Conservation (phyloP, 2,113 vertebrate genomes). For the Numida meleagris region DNA sequence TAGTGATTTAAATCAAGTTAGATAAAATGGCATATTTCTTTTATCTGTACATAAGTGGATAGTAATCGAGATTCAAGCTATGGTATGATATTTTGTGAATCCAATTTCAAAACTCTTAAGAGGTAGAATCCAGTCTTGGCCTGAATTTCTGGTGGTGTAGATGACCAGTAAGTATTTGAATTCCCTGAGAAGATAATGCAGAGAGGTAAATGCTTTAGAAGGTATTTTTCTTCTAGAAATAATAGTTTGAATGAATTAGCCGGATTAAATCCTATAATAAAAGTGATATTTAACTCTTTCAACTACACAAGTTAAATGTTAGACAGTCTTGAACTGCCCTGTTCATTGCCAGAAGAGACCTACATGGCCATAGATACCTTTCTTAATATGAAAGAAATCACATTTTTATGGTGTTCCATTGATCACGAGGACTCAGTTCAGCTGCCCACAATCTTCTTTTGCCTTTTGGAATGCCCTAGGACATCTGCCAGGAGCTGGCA, state of each 20-base stretch:
- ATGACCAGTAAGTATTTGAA: not conserved
- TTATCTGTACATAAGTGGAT: not conserved
- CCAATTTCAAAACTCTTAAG: not conserved
- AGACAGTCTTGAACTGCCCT: not conserved
- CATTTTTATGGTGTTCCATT: not conserved
- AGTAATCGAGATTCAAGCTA: not conserved
- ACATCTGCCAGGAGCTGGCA: rapidly evolving
- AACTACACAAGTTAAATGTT: not conserved
- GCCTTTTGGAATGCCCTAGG: not conserved
- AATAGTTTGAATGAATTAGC: not conserved
- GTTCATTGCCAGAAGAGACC: not conserved
- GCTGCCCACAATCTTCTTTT: not conserved
- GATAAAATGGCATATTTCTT: not conserved
- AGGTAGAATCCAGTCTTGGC: not conserved
- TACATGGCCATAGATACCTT: not conserved
- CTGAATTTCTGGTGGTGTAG: not conserved
- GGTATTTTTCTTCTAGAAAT: not conserved
- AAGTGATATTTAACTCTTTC: not conserved
- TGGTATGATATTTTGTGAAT: not conserved
- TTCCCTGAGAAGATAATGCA: not conserved
- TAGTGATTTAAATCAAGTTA: not conserved
- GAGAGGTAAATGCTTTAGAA: not conserved
- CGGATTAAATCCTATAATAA: not conserved
- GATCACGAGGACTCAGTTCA: not conserved
- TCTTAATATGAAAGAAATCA: not conserved